Percentiles rank a stretch among this genome's conserved stretches.
These are phyloP conservation scores for Anoplophora glabripennis DNA, from an alignment of 1,140 invertebrate species.

Conservation along the genomic window DNA sequence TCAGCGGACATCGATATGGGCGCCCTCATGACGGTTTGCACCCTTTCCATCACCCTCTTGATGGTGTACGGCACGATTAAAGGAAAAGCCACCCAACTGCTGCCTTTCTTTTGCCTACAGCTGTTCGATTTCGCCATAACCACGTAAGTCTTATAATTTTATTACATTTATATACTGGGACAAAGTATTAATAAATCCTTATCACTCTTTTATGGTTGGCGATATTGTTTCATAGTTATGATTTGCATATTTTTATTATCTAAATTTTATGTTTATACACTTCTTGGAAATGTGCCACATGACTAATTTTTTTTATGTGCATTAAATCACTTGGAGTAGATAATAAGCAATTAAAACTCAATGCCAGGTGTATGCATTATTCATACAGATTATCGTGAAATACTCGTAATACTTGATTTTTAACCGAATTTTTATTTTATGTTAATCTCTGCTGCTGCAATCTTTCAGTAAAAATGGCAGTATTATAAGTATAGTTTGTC, in stretches of 20 bases:
- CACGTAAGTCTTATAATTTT: slow-evolving; percentile 59
- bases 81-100: slow-evolving; percentile 74
- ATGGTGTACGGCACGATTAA: slow-evolving; percentile 80
- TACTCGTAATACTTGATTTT: background rate
- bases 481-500: too few relatives aligned
- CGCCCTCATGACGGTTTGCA: slow-evolving; percentile 73
- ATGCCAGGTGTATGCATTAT: too few relatives aligned
- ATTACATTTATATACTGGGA: background rate
- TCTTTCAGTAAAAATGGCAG: too few relatives aligned
- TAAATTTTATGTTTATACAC: too few relatives aligned
- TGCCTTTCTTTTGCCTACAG: slow-evolving; percentile 86
- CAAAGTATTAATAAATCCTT: background rate
- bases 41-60: slow-evolving; percentile 73
- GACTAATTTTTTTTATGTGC: too few relatives aligned
- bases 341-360: too few relatives aligned
- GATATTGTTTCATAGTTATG: too few relatives aligned
- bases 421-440: background rate
- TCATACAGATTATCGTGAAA: too few relatives aligned
- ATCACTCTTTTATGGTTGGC: background rate
- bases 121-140: slow-evolving; percentile 86
- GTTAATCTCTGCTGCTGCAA: too few relatives aligned
- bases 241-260: too few relatives aligned
- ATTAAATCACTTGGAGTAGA: too few relatives aligned
- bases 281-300: too few relatives aligned
- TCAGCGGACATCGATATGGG: slow-evolving; percentile 77